A percentile compares a stretch with the other conserved stretches of the same genome.
These are phyloP conservation scores for Notospermus geniculatus DNA, from an alignment of 1,140 invertebrate species.

Conservation along the genomic window DNA sequence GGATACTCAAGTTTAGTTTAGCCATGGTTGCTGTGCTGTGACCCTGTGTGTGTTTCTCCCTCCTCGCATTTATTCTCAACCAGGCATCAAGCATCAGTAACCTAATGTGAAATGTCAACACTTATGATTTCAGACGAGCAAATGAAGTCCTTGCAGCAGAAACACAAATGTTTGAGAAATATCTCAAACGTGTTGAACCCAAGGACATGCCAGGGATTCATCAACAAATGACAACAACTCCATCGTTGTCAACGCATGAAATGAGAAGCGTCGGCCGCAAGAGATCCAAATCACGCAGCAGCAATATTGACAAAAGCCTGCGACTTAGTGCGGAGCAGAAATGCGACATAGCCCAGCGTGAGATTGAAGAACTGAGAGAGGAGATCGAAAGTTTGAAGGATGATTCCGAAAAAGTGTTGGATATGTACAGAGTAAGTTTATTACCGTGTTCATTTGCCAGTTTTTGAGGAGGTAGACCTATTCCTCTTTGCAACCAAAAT, in stretches of 20 bases:
- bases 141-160: constrained; percentile 53
- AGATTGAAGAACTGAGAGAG: constrained; percentile 53
- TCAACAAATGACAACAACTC: constrained; percentile 15
- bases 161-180: constrained; percentile 57
- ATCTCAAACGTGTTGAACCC: constrained; percentile 49
- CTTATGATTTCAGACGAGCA: constrained; percentile 41
- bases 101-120: too few relatives aligned
- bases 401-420: constrained; percentile 53
- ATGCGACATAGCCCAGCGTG: constrained; percentile 55
- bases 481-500: too few relatives aligned
- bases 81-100: too few relatives aligned
- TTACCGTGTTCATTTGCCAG: neutral
- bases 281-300: constrained; percentile 48
- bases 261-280: constrained; percentile 36
- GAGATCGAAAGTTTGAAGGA: constrained; percentile 50
- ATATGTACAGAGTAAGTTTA: constrained; percentile 47
- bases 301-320: constrained; percentile 44
- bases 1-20: too few relatives aligned
- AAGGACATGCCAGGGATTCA: constrained; percentile 27
- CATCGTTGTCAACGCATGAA: constrained; percentile 32
- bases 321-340: constrained; percentile 53
- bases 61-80: too few relatives aligned
- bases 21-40: too few relatives aligned
- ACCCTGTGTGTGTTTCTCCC: too few relatives aligned
- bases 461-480: too few relatives aligned